Evolutionary conservation across 2,113 vertebrate genomes (phyloP).

Genomic region (Triplophysa rosa): DNA sequence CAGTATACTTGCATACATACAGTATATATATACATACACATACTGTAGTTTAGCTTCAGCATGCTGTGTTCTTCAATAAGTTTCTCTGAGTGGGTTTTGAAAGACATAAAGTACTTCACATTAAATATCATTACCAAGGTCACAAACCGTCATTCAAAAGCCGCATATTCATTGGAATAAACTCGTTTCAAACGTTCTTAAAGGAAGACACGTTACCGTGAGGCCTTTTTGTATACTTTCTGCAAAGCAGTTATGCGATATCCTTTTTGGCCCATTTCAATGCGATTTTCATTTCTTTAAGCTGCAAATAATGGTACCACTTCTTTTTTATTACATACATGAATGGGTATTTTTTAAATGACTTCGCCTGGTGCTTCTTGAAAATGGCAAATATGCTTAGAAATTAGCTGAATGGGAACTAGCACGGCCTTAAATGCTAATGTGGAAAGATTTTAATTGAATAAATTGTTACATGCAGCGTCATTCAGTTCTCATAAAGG

Average conservation of each 20-base stretch:
- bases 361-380: neutral
- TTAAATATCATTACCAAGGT: neutral
- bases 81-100: neutral
- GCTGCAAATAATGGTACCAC: neutral
- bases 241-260: neutral
- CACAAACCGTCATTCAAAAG: neutral
- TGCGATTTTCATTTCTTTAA: neutral
- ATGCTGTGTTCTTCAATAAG: neutral
- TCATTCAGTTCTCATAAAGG: neutral
- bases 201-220: neutral
- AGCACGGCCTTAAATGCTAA: neutral
- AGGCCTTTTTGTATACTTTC: neutral
- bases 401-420: neutral
- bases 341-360: neutral
- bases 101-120: neutral
- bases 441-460: neutral
- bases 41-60: neutral
- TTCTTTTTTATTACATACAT: neutral
- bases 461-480: neutral
- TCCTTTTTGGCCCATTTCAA: neutral
- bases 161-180: neutral
- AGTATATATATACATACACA: no score
- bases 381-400: neutral
- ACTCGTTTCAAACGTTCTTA: neutral
- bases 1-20: no score